Base-by-base conservation (phyloP, 2,113 vertebrate genomes). In the Proterorhinus semilunaris region DNA sequence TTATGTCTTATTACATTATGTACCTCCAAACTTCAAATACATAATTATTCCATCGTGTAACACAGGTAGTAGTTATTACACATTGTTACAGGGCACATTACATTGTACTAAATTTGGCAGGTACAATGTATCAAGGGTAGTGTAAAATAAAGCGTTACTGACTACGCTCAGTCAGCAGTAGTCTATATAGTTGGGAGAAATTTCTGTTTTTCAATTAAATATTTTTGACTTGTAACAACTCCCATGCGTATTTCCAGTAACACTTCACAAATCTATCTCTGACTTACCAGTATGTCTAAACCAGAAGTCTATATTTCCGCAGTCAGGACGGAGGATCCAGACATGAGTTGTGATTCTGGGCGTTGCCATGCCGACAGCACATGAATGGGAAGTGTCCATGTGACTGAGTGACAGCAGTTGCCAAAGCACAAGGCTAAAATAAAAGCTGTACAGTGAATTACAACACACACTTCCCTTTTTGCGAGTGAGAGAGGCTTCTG, bases 381-480 rank as follows among this genome's bases (percentile, higher is more conserved):
- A 72, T 59, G 71, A 80, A 76, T 66, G n/a, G 79, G 68, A 76
- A 85, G 70, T 58, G 53, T 53, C 27, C 68, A 70, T 74, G 64
- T 75, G 69, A 82, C 64, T 43, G 61, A 44, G 27, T 36, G 54
- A 54, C 49, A 53, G 44, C 59, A 52, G 47, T 62, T 68, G 6
- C 66, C 53, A 59, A 75, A 72, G 51, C 16, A 58, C 6, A 50
- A 45, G 52, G 63, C 13, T 57, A 51, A 36, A 52, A 73, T 65
- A 75, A 82, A 65, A 48, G 21, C 47, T 77, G 27, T 73, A 27
- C 50, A 53, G 55, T 69, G 46, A 8, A 10, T 42, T 67, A 13
- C 15, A 44, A 17, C 42, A 53, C 17, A 0, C 8, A 70, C 66
- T 75, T 71, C 61, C 70, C n/a, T 61, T 53, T 47, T 44, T 57